Evolutionary conservation across 2,888 invertebrate genomes (phyloP), one percentile per base, ranked within the genome.

Genomic region (Pocota personata): DNA sequence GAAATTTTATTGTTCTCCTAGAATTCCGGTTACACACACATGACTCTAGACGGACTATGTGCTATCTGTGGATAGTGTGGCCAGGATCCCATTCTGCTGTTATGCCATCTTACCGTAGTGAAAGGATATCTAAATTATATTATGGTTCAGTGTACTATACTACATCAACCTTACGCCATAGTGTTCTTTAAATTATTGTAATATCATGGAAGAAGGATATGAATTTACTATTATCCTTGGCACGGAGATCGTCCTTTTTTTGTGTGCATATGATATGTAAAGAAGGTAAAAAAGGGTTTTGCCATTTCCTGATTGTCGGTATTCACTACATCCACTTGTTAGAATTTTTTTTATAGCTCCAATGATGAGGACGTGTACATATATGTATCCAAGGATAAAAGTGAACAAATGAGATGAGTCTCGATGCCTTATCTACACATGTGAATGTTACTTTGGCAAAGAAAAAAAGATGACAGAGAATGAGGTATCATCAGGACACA

Each of bases 101-200:
- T 27, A 21, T n/a, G 16, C 24, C 24, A 24, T 24, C 24, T 24
- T 48, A 32, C 50, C 37, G n/a, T 46, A 52, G 50, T 48, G 71
- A 32, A 64, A 60, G 78, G 67, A 57, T 75, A 80, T 80, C 79
- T 80, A 84, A 84, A 84, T 84, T 80, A 84, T 80, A 79, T 75
- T 75, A 80, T 64, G 69, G 80, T 84, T 84, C 71, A 80, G 58
- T 73, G 80, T 79, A 84, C 84, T 75, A 80, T 79, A 84, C 84
- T 75, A 80, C 79, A 75, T 84, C 79, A 84, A 84, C 75, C 80
- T 71, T 76, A 75, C 69, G 80, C 75, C 71, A 64, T 84, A 75
- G 84, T 84, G 75, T 84, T 84, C 79, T 75, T 80, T 84, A 84
- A 84, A 75, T 79, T 84, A 84, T 84, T 79, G 75, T 84, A 76